Evolutionary conservation across 2,888 invertebrate species (phyloP).

Genomic region (Hermaeophaga mercurialis): DNA sequence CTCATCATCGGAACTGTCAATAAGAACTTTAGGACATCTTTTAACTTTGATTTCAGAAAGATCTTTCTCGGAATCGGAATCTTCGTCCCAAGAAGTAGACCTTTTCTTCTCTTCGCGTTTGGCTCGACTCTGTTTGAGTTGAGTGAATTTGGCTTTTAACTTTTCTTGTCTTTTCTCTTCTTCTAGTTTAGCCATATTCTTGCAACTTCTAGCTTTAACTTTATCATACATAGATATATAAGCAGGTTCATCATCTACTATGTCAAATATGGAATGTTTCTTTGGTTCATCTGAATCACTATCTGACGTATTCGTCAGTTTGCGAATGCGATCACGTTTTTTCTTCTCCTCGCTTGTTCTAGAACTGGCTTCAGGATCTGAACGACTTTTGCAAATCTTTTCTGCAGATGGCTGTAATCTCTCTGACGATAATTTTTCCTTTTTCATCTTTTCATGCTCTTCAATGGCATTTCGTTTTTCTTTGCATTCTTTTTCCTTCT

Average conservation of each 20-base stretch:
- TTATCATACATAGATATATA: slow-evolving; percentile 98
- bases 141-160: slow-evolving; percentile 87
- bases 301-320: slow-evolving; percentile 64
- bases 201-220: slow-evolving; percentile 91
- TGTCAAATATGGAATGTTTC: slow-evolving; percentile 90
- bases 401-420: slow-evolving; percentile 39
- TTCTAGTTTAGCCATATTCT: slow-evolving; percentile 91
- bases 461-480: slow-evolving; percentile 36
- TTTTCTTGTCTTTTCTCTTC: slow-evolving; percentile 86
- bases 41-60: slow-evolving; percentile 46
- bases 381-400: slow-evolving; percentile 35
- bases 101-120: slow-evolving; percentile 89
- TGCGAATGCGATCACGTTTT: slow-evolving; percentile 49
- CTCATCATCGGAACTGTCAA: slow-evolving; percentile 55
- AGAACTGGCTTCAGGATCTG: slow-evolving; percentile 34
- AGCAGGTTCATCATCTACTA: slow-evolving; percentile 84
- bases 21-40: slow-evolving; percentile 51
- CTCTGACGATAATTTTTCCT: slow-evolving; percentile 28
- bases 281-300: slow-evolving; percentile 82
- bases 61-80: slow-evolving; percentile 69
- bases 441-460: slow-evolving; percentile 35
- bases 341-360: slow-evolving; percentile 46
- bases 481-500: slow-evolving; percentile 37
- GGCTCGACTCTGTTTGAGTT: slow-evolving; percentile 84
- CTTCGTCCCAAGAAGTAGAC: slow-evolving; percentile 87